Percentiles rank a stretch among this genome's conserved stretches.
Evolutionary conservation across 2,797 vertebrate species (phyloP).

Genomic region (Pteronotus mesoamericanus): DNA sequence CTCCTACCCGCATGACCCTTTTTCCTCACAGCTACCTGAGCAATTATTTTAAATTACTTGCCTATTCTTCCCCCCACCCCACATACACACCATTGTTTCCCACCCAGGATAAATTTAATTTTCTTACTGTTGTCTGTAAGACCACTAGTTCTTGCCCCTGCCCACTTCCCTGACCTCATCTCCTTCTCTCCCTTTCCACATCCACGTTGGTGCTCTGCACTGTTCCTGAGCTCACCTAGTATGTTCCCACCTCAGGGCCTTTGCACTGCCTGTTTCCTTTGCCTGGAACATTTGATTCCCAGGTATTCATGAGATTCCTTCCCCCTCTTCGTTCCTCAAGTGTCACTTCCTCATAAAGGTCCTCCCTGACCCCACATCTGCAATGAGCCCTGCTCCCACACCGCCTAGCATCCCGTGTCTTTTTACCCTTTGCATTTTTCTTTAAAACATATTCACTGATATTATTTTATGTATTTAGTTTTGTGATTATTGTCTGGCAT

Average conservation of each 20-base stretch:
- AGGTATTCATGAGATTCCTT: background rate
- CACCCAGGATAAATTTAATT: background rate
- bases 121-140: background rate
- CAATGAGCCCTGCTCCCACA: rapidly evolving
- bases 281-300: no score
- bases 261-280: background rate
- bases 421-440: background rate
- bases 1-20: no score
- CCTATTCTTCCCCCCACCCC: background rate
- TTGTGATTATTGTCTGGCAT: background rate
- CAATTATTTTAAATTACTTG: background rate
- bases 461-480: background rate
- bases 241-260: background rate
- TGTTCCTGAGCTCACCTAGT: background rate
- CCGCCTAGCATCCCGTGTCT: rapidly evolving
- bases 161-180: no score
- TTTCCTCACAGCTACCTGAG: background rate
- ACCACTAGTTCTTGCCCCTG: background rate
- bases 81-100: background rate
- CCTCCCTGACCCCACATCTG: background rate
- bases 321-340: background rate
- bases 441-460: background rate
- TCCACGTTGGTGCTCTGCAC: background rate
- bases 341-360: background rate
- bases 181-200: no score